Conservation (phyloP, 2,888 invertebrate species). For the Drosophila differens region DNA sequence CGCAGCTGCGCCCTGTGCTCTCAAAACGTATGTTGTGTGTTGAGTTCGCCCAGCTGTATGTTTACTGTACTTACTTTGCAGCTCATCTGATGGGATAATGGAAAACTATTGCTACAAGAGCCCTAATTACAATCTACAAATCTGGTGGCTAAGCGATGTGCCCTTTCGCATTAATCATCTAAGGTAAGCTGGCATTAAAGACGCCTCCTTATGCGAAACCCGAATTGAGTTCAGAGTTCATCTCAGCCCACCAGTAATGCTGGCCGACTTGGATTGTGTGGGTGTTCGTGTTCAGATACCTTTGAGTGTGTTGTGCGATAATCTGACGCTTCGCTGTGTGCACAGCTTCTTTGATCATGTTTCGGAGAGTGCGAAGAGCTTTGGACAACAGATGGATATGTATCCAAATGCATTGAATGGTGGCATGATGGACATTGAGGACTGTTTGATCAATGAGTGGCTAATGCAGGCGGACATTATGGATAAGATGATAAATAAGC, state of each 20-base stretch:
- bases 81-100: constrained; percentile 46
- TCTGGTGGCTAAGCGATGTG: constrained; percentile 81
- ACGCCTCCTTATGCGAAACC: no score
- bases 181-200: constrained; percentile 59
- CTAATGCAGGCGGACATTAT: constrained; percentile 65
- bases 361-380: constrained; percentile 71
- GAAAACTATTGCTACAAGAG: constrained; percentile 66
- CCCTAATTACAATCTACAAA: constrained; percentile 67
- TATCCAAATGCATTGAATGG: constrained; percentile 35
- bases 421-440: constrained; percentile 62
- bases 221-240: not conserved
- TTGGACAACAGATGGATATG: constrained; percentile 22
- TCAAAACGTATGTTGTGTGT: constrained; percentile 50
- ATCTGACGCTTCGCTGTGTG: constrained; percentile 75
- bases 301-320: constrained; percentile 66
- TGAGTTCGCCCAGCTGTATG: no score
- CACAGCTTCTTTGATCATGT: constrained; percentile 79
- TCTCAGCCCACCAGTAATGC: constrained; percentile 64
- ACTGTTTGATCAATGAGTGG: constrained; percentile 74
- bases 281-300: constrained; percentile 70
- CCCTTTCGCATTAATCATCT: constrained; percentile 69
- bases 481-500: constrained; percentile 46
- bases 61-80: not conserved
- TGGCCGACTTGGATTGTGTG: constrained; percentile 59
- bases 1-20: constrained; percentile 32